Conservation (phyloP, 2,797 vertebrate species). For the Sus cebifrons region DNA sequence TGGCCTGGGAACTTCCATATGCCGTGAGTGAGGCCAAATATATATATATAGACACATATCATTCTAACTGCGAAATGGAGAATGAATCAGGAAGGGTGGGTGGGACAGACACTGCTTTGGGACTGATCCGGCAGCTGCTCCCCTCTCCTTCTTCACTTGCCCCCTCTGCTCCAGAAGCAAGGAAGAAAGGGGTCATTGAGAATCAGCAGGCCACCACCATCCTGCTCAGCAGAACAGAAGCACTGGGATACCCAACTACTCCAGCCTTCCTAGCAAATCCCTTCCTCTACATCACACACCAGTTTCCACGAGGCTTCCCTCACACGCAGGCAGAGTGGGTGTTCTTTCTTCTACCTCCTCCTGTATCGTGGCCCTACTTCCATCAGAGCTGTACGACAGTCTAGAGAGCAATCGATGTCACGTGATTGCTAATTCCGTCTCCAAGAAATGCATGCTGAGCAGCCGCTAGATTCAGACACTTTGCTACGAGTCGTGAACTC, state of each 20-base stretch:
- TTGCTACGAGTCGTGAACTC: not conserved
- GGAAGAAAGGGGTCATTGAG: not conserved
- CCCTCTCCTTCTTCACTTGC: not conserved
- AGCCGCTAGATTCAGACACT: not conserved
- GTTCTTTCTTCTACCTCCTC: not conserved
- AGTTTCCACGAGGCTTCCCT: not conserved
- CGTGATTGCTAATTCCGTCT: not conserved
- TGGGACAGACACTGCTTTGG: not conserved
- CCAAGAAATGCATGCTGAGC: not conserved
- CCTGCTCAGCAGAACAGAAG: not conserved
- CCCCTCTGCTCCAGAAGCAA: not conserved
- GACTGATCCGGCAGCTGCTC: not conserved
- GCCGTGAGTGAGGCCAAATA: too few species aligned
- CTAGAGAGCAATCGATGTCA: rapidly evolving
- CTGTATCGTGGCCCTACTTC: rapidly evolving
- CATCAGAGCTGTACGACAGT: not conserved
- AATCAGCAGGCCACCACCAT: not conserved
- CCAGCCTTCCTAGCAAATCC: not conserved
- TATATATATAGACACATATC: too few species aligned
- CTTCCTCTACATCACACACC: not conserved
- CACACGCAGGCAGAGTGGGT: not conserved
- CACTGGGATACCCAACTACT: not conserved
- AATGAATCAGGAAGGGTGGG: not conserved
- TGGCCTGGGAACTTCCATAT: too few species aligned
- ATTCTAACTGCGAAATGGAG: not conserved